Evolutionary conservation across 2,797 vertebrate genomes (phyloP).

Genomic region (Phalloptychus januarius): DNA sequence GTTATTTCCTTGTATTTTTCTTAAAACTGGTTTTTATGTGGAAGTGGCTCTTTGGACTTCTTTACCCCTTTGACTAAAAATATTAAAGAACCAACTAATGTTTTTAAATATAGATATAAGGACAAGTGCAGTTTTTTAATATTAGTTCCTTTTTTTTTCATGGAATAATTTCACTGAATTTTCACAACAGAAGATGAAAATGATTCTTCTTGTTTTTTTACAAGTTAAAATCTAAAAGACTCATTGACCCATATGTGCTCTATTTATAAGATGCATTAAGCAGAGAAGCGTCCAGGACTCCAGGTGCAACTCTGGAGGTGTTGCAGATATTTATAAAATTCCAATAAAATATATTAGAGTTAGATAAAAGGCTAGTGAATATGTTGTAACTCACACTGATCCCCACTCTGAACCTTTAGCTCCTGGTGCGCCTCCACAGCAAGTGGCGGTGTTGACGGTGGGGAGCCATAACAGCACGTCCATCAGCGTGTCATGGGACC

Average conservation of each 20-base stretch:
- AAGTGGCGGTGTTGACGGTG: conserved; percentile 93
- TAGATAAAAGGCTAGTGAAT: not conserved
- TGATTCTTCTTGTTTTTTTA: not conserved
- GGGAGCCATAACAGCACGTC: conserved; percentile 97
- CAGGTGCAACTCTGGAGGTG: not conserved
- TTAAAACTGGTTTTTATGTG: not conserved
- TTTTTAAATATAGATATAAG: too few species aligned
- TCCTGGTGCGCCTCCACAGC: conserved; percentile 95
- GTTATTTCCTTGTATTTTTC: not conserved
- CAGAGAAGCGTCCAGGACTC: not conserved
- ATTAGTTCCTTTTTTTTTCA: too few species aligned
- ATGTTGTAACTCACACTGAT: not conserved
- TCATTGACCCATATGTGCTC: not conserved
- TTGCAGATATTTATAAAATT: not conserved
- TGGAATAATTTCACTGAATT: too few species aligned
- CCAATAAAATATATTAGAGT: not conserved
- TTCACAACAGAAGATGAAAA: conserved; percentile 1
- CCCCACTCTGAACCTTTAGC: conserved; percentile 74
- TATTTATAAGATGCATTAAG: not conserved
- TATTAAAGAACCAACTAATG: too few species aligned
- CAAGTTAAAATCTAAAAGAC: not conserved
- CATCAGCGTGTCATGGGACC: conserved; percentile 98
- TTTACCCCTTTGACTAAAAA: too few species aligned
- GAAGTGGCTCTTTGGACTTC: too few species aligned
- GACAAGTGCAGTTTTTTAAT: too few species aligned